phyloP scores from a whole-genome alignment of 1,140 invertebrate genomes.

The Drosophila asahinai region DNA sequence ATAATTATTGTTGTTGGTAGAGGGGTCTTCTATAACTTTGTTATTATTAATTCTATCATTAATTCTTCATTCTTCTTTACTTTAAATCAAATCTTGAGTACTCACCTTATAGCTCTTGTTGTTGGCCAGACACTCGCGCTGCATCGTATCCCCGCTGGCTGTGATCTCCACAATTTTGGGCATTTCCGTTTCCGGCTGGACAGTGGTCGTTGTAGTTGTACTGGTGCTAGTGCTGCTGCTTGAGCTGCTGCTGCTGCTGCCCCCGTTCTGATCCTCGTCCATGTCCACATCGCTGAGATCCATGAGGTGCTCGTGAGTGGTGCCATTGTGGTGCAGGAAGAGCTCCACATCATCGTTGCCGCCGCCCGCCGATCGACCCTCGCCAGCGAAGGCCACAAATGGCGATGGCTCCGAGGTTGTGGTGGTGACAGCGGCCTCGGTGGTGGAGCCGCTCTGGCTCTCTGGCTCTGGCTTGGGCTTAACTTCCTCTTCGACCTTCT shows the following conservation, averaged over 20 bases:
- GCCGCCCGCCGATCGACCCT: slow-evolving; percentile 60
- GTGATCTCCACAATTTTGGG: slow-evolving; percentile 80
- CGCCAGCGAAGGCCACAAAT: slow-evolving; percentile 62
- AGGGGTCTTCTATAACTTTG: no score
- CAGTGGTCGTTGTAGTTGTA: slow-evolving; percentile 47
- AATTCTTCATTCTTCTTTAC: no score
- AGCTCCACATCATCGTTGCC: slow-evolving; percentile 52
- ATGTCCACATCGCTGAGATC: slow-evolving; percentile 90
- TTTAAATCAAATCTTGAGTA: background rate
- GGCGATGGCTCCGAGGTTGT: slow-evolving; percentile 46
- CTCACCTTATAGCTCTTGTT: slow-evolving; percentile 83
- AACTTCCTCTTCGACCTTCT: background rate
- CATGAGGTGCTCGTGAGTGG: slow-evolving; percentile 71
- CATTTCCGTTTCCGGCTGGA: slow-evolving; percentile 69
- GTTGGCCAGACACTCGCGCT: slow-evolving; percentile 76
- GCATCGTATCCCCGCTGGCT: slow-evolving; percentile 76
- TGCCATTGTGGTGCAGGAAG: slow-evolving; percentile 59
- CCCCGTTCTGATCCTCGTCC: slow-evolving; percentile 87
- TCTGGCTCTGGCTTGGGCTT: slow-evolving; percentile 1
- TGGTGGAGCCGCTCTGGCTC: slow-evolving; percentile 38
- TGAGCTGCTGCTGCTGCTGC: slow-evolving; percentile 22
- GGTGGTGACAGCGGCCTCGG: slow-evolving; percentile 26
- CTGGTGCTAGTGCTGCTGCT: slow-evolving; percentile 35
- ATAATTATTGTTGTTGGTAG: no score
- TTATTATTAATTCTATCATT: no score